Evolutionary conservation across 2,888 invertebrate species (phyloP), one percentile per base, ranked within the genome.

Genomic region (Apoderus coryli): DNA sequence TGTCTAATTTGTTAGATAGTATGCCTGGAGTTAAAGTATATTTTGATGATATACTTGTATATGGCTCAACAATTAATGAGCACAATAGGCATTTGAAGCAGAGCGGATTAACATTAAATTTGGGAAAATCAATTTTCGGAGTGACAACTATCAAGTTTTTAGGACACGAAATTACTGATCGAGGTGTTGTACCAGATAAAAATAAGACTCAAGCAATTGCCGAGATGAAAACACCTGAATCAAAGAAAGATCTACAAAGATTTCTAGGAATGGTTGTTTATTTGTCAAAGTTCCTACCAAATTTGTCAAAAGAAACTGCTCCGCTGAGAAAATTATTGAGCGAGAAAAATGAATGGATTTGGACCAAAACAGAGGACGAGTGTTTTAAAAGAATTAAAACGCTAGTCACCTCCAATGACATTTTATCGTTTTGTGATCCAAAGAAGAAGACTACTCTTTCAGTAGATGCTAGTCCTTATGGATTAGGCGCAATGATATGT

Each of bases 211-310:
- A 10, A 7, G 37, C 35, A 4, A 33, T 38, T 13, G 9, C n/a
- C 10, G 22, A 11, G 7, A 31, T 33, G 14, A 12, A 10, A 26
- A 23, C 35, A 13, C 22, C 32, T 9, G 14, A 22, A 14, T 28
- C 14, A n/a, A 24, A 26, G 25, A 24, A 30, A 27, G 24, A 29
- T 7, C 24, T 27, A 14, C 16, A 32, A 16, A 12, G 43, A 22
- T 38, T 46, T 25, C 27, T 45, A 10, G 42, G 41, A 4, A 43
- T 43, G 41, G 23, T 42, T 4, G 39, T 31, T 2, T 45, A 45
- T 29, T 23, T 46, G n/a, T 30, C 33, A n/a, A 44, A 40, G 34
- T 41, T 40, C 29, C 37, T 45, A 13, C 38, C 35, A 9, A 42
- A 45, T 32, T 22, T 45, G n/a, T 38, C 43, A 9, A 23, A 37